phyloP scores from a whole-genome alignment of 2,797 vertebrate genomes.

The Pteronotus mesoamericanus region DNA sequence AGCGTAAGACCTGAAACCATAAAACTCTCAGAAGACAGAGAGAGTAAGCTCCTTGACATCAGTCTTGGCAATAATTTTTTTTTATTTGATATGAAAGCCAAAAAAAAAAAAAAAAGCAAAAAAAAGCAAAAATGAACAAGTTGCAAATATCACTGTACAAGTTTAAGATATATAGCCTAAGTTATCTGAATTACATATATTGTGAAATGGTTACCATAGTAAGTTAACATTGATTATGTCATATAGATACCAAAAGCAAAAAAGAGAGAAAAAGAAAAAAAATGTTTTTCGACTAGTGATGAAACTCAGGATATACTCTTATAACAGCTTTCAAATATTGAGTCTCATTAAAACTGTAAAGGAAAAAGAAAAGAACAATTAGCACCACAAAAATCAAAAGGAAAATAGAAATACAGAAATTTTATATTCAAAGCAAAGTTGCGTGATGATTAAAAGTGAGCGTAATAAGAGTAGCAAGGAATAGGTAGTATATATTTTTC shows the following conservation, averaged over 20 bases:
- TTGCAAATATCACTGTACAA: neutral
- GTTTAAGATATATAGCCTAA: neutral
- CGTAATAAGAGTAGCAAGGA: neutral
- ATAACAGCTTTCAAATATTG: neutral
- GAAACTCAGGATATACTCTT: neutral
- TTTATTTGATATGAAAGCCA: neutral
- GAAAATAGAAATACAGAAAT: constrained; percentile 44
- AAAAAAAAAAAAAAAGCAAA: too few relatives aligned
- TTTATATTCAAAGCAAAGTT: constrained; percentile 16
- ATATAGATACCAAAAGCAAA: neutral
- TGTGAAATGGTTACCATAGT: neutral
- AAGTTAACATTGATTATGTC: neutral
- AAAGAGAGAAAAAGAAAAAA: neutral
- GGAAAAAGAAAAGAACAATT: neutral
- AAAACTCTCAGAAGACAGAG: neutral
- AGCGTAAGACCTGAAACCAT: neutral
- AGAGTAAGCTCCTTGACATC: neutral
- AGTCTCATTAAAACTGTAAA: neutral
- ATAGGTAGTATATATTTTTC: neutral
- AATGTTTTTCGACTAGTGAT: neutral
- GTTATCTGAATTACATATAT: neutral
- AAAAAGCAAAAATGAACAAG: neutral
- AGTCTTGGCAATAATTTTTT: neutral
- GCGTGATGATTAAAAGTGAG: constrained; percentile 12
- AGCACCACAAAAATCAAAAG: constrained; percentile 5